Percentiles rank a stretch among this genome's conserved stretches.
phyloP scores from a whole-genome alignment of 2,888 invertebrate genomes.

The Cephus runcator region DNA sequence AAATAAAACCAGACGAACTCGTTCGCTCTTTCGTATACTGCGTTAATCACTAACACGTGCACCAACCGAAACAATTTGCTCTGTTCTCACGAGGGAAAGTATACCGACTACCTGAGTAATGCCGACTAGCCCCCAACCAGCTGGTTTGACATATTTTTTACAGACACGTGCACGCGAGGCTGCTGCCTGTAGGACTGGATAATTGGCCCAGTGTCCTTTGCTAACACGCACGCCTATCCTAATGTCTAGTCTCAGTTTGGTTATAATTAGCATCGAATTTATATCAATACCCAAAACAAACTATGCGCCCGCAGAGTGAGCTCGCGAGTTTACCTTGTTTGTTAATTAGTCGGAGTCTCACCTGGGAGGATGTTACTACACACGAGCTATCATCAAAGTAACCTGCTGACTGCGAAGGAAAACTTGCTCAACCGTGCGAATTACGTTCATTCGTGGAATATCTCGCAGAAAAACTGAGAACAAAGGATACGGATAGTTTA shows the following conservation, averaged over 20 bases:
- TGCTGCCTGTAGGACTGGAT: neutral
- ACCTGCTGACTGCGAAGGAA: neutral
- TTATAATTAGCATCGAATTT: neutral
- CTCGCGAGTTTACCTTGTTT: neutral
- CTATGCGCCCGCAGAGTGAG: neutral
- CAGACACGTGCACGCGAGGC: neutral
- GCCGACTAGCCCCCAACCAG: neutral
- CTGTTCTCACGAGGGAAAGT: neutral
- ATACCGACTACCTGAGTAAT: neutral
- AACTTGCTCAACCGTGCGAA: constrained; percentile 15
- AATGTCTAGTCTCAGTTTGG: neutral
- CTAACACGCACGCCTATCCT: neutral
- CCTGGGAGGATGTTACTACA: constrained; percentile 38
- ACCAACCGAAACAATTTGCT: neutral
- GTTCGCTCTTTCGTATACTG: neutral
- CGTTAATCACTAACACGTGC: neutral
- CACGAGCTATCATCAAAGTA: constrained; percentile 16
- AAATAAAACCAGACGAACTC: neutral
- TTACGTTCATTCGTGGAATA: constrained; percentile 39
- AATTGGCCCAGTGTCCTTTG: neutral
- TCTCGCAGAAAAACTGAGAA: constrained; percentile 19
- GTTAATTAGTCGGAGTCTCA: constrained; percentile 39
- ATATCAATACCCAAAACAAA: neutral
- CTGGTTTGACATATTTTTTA: neutral
- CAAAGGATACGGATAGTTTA: constrained; percentile 16